phyloP scores from a whole-genome alignment of 2,888 invertebrate genomes.

The Eucera pruinosa region DNA sequence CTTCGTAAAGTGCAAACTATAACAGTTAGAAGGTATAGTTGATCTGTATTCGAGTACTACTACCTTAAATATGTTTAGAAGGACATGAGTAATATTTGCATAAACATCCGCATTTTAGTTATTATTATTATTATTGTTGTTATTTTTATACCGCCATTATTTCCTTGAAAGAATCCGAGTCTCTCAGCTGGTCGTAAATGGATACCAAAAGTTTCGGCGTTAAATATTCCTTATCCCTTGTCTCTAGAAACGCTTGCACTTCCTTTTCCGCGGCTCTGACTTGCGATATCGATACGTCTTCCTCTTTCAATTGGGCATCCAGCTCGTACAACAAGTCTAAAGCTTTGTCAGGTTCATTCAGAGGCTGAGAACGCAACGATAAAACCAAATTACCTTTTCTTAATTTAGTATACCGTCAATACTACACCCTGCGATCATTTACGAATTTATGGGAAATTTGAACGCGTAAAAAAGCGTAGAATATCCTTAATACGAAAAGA shows the following conservation, averaged over 20 bases:
- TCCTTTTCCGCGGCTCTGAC: slow-evolving; percentile 86
- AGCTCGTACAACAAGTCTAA: slow-evolving; percentile 88
- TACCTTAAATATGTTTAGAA: too few species aligned
- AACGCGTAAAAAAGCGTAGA: too few species aligned
- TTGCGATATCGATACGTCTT: slow-evolving; percentile 86
- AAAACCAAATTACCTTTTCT: not conserved
- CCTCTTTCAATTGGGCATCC: slow-evolving; percentile 87
- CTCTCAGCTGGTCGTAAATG: slow-evolving; percentile 86
- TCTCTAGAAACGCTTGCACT: slow-evolving; percentile 84
- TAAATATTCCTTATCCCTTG: slow-evolving; percentile 84
- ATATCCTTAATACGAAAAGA: too few species aligned
- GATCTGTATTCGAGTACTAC: too few species aligned
- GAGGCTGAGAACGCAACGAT: slow-evolving; percentile 84
- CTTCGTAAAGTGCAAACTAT: too few species aligned
- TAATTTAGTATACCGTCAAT: too few species aligned
- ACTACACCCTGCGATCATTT: too few species aligned
- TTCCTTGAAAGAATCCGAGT: slow-evolving; percentile 73
- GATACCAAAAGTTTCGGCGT: slow-evolving; percentile 85
- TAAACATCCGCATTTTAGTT: too few species aligned
- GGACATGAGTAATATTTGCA: too few species aligned
- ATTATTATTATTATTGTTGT: not conserved
- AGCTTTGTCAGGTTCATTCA: slow-evolving; percentile 86
- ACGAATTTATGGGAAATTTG: too few species aligned
- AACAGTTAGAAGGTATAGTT: too few species aligned
- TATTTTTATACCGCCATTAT: slow-evolving; percentile 63